A percentile compares a stretch with the other conserved stretches of the same genome.
phyloP scores from a whole-genome alignment of 2,888 invertebrate genomes.

The Apamea sordens region DNA sequence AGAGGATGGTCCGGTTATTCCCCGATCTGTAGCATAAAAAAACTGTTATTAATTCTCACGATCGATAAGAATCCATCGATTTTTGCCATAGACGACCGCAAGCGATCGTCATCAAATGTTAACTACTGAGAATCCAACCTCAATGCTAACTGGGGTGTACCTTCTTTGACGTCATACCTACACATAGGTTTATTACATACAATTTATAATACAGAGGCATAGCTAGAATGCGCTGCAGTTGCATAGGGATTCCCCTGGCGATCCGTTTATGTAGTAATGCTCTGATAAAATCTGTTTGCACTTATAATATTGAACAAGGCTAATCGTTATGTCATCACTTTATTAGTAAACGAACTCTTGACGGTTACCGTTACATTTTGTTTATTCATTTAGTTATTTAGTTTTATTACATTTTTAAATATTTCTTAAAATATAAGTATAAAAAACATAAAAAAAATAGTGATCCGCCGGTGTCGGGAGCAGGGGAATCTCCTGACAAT shows the following conservation, averaged over 20 bases:
- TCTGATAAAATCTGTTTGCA: conserved; percentile 58
- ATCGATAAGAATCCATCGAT: conserved; percentile 19
- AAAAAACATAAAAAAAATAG: no score
- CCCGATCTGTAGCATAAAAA: background rate
- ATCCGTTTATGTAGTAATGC: conserved; percentile 37
- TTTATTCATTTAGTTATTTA: no score
- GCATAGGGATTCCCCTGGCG: conserved; percentile 57
- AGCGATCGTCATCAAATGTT: conserved; percentile 31
- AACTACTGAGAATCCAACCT: conserved; percentile 31
- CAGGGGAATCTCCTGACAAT: no score
- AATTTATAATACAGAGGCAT: conserved; percentile 15
- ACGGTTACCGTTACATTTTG: background rate
- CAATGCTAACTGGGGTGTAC: conserved; percentile 18
- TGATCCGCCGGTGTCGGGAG: no score
- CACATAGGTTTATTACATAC: conserved; percentile 25
- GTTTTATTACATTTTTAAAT: no score
- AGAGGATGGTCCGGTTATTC: background rate
- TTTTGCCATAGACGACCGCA: background rate
- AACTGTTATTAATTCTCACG: background rate
- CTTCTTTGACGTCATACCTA: conserved; percentile 31
- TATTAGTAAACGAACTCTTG: background rate
- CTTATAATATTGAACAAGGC: conserved; percentile 48
- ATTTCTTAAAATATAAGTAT: no score
- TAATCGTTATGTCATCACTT: conserved; percentile 37
- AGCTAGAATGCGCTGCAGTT: conserved; percentile 29